A percentile compares a stretch with the other conserved stretches of the same genome.
phyloP scores from a whole-genome alignment of 2,888 invertebrate species.

The Myopa tessellatipennis region DNA sequence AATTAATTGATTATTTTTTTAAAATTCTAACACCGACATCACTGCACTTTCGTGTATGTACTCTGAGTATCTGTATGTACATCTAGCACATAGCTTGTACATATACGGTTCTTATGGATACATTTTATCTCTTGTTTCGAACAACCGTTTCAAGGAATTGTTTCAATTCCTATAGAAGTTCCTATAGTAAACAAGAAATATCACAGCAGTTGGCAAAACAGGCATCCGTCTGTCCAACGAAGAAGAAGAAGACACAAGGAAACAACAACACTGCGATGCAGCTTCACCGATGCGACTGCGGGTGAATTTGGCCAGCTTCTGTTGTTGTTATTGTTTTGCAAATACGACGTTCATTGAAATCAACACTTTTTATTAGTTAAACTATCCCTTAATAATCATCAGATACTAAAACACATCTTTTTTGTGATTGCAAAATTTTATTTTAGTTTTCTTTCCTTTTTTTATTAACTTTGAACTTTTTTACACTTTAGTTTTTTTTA shows the following conservation, averaged over 20 bases:
- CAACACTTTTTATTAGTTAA: background rate
- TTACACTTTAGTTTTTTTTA: background rate
- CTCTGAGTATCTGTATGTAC: no score
- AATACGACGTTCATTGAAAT: background rate
- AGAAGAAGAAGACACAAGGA: background rate
- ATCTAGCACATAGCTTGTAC: no score
- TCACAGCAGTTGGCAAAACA: no score
- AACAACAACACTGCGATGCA: slow-evolving; percentile 15
- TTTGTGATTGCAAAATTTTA: background rate
- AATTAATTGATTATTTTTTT: no score
- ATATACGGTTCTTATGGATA: no score
- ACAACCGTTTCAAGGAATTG: no score
- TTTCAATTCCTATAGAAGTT: no score
- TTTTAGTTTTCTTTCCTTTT: background rate
- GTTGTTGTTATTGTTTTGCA: background rate
- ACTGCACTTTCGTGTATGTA: no score
- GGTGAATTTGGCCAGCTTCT: background rate
- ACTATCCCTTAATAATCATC: background rate
- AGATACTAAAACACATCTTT: background rate
- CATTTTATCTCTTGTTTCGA: no score
- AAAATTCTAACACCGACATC: no score
- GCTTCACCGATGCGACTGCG: background rate
- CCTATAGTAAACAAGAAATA: no score
- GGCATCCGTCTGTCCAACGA: background rate
- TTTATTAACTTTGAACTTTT: background rate